Percentiles rank a stretch among this genome's conserved stretches.
Evolutionary conservation across 2,113 vertebrate species (phyloP).

Genomic region (Etheostoma spectabile): DNA sequence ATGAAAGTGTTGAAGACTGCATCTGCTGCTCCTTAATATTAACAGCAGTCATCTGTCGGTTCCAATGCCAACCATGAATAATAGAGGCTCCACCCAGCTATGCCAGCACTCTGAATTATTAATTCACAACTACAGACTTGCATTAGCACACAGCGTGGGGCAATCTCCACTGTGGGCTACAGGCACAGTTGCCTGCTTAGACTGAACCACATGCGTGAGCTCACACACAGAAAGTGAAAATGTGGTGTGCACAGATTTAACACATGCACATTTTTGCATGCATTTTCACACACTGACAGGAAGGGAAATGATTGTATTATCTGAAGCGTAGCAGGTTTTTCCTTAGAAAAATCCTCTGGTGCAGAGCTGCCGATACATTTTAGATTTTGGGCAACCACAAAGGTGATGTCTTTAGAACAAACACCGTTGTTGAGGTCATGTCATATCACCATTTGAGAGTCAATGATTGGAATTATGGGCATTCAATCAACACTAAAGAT

Average conservation of each 20-base stretch:
- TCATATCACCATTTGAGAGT: background rate
- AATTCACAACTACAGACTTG: conserved; percentile 68
- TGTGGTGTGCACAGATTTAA: background rate
- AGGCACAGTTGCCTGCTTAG: conserved; percentile 16
- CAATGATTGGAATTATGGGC: background rate
- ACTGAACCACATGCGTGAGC: background rate
- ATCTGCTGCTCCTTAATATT: conserved; percentile 55
- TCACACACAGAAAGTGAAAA: conserved; percentile 2
- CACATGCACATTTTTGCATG: background rate
- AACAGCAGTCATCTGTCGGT: conserved; percentile 66
- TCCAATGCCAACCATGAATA: conserved; percentile 74
- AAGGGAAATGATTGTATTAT: conserved; percentile 20
- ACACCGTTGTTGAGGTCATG: background rate
- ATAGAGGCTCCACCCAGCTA: conserved; percentile 67
- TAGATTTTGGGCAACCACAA: background rate
- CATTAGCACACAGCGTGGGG: conserved; percentile 63
- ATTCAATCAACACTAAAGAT: background rate
- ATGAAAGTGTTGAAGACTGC: conserved; percentile 5
- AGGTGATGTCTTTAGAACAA: background rate
- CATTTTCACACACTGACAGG: conserved; percentile 26
- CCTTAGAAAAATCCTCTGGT: background rate
- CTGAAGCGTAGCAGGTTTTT: conserved; percentile 5
- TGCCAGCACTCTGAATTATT: conserved; percentile 75
- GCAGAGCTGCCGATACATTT: background rate
- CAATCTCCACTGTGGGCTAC: conserved; percentile 6